Percentiles rank a stretch among this genome's conserved stretches.
phyloP scores from a whole-genome alignment of 2,113 vertebrate species.

The Carollia perspicillata region DNA sequence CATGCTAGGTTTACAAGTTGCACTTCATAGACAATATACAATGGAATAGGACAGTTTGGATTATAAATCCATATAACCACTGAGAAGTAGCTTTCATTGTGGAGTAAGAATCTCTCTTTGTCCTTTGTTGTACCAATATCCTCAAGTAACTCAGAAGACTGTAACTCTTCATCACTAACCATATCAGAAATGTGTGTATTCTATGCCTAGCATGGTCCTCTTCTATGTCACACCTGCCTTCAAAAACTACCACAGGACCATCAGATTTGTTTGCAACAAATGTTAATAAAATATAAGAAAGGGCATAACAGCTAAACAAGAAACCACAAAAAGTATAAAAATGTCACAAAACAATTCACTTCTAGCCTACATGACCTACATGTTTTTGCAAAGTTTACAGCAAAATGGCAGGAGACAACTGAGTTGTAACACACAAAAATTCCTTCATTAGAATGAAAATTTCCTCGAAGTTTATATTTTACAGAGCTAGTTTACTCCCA shows the following conservation, averaged over 20 bases:
- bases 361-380: not conserved
- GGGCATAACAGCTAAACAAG: not conserved
- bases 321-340: not conserved
- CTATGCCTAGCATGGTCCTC: not conserved
- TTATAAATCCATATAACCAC: not conserved
- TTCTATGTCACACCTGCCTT: not conserved
- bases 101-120: not conserved
- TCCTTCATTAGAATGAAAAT: not conserved
- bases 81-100: not conserved
- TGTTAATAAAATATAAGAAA: not conserved
- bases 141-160: not conserved
- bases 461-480: not conserved
- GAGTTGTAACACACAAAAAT: not conserved
- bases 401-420: not conserved
- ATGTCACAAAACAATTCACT: not conserved
- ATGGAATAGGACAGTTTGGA: not conserved
- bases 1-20: not conserved
- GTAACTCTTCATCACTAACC: not conserved
- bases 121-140: not conserved
- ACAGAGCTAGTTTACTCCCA: not conserved
- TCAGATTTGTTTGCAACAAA: not conserved
- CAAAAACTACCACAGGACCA: not conserved
- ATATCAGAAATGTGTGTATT: not conserved
- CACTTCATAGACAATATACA: not conserved
- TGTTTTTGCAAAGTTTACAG: not conserved